Percentiles rank a stretch among this genome's conserved stretches.
These are phyloP conservation scores for Triplophysa tibetana DNA, from an alignment of 2,113 vertebrate genomes.

Conservation along the genomic window DNA sequence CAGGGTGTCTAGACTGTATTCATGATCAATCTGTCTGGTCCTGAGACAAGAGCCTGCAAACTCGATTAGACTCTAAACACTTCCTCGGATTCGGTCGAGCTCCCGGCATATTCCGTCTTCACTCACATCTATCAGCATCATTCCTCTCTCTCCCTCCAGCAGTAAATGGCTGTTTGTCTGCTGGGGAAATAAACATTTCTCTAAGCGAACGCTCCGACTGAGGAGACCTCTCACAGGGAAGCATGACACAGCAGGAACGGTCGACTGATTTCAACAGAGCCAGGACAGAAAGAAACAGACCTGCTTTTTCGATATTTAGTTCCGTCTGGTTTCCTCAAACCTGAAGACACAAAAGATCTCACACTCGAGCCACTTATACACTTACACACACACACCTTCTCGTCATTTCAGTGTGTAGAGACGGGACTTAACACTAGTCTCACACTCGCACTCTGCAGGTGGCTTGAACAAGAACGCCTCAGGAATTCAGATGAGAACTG, in stretches of 20 bases:
- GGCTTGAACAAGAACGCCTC: neutral
- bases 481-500: slow-evolving; percentile 22
- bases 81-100: slow-evolving; percentile 61
- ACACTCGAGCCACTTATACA: neutral
- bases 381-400: neutral
- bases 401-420: neutral
- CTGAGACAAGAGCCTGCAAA: slow-evolving; percentile 86
- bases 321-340: slow-evolving; percentile 57
- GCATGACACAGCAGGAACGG: slow-evolving; percentile 29
- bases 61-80: slow-evolving; percentile 87
- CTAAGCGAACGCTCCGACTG: slow-evolving; percentile 5
- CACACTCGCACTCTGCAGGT: slow-evolving; percentile 15
- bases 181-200: slow-evolving; percentile 9
- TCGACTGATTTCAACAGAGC: slow-evolving; percentile 13
- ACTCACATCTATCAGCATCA: slow-evolving; percentile 31
- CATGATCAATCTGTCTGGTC: slow-evolving; percentile 95
- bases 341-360: slow-evolving; percentile 59
- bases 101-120: slow-evolving; percentile 31
- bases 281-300: slow-evolving; percentile 7
- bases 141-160: slow-evolving; percentile 8
- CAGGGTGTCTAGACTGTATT: slow-evolving; percentile 96
- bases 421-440: slow-evolving; percentile 24
- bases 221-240: slow-evolving; percentile 13
- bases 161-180: slow-evolving; percentile 28
- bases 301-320: neutral